These are phyloP conservation scores for Spisula subtruncata DNA, from an alignment of 2,888 invertebrate species.

Conservation along the genomic window DNA sequence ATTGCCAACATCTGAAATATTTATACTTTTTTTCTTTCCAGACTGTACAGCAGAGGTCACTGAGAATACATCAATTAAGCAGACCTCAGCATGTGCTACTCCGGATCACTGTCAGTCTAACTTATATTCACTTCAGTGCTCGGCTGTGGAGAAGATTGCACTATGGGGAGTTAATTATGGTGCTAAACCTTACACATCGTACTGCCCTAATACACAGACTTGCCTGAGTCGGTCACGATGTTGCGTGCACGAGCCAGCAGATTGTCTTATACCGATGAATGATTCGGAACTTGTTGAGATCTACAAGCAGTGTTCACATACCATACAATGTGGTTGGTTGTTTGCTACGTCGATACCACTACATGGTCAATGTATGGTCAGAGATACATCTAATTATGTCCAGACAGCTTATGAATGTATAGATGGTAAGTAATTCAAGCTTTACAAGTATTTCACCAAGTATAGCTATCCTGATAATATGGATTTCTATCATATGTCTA, in stretches of 20 bases:
- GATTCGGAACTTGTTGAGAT: constrained; percentile 65
- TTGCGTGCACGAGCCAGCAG: constrained; percentile 68
- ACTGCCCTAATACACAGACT: constrained; percentile 64
- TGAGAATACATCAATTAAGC: constrained; percentile 14
- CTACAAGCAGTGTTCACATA: constrained; percentile 70
- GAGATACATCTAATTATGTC: constrained; percentile 68
- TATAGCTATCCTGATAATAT: too few species aligned
- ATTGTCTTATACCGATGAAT: constrained; percentile 70
- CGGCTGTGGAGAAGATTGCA: constrained; percentile 71
- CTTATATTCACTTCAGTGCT: constrained; percentile 73
- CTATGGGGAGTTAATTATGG: constrained; percentile 69
- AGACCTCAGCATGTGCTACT: constrained; percentile 65
- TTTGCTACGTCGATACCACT: constrained; percentile 66
- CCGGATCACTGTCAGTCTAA: constrained; percentile 55
- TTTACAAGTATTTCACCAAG: neutral
- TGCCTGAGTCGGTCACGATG: constrained; percentile 65
- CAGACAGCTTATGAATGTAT: constrained; percentile 64
- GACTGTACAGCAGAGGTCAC: neutral
- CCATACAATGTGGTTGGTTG: constrained; percentile 72
- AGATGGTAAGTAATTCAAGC: constrained; percentile 54
- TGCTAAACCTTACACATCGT: constrained; percentile 66
- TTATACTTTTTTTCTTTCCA: neutral
- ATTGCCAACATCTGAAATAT: neutral
- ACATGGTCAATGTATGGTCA: constrained; percentile 49
- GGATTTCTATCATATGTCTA: too few species aligned